Base-by-base conservation (phyloP, 2,113 vertebrate species). In the Oryzias celebensis region DNA sequence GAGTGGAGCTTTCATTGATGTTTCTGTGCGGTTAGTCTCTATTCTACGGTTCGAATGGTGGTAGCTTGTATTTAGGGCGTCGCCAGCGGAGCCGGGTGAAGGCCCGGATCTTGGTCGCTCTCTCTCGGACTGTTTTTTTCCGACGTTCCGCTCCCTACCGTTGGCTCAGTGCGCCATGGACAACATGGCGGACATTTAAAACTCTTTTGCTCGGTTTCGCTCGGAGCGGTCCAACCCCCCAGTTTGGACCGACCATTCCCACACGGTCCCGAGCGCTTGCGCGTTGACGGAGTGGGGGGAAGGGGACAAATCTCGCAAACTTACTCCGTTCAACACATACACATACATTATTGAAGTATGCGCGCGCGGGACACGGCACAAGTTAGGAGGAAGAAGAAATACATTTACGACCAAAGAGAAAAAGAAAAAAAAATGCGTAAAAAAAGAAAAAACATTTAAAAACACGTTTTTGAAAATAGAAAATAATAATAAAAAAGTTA, bases 181-280 rank as follows among this genome's bases (percentile, higher is more conserved):
- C 95, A 98, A 98, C 96, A 98, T 98, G 96, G 96, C 96, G 95
- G 96, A 98, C 96, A 98, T 98, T 97, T 98, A 96, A 96, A 91
- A 91, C 86, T 92, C 88, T 90, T 88, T 87, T 93, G 94, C 94
- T 92, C 90, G 91, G 93, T 94, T 85, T 94, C 88, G 94, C 93
- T 95, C 94, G 92, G 88, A 91, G 87, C 94, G 94, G 95, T 94
- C 94, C 95, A 94, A 93, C 93, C 92, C 93, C 93, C 90, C 6
- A 81, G 85, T 63, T 76, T 78, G 61, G 68, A 69, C 90, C 92
- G 91, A 94, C 94, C 95, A 96, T 95, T 97, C 94, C 94, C 85
- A 82, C 91, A 91, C 93, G 93, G 88, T 92, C 91, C 92, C 92
- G 92, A 87, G 94, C 93, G 94, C 95, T 93, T 91, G 92, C 93